These are phyloP conservation scores for Rotaria magnacalcarata DNA, from an alignment of 2,888 invertebrate species.

Conservation along the genomic window DNA sequence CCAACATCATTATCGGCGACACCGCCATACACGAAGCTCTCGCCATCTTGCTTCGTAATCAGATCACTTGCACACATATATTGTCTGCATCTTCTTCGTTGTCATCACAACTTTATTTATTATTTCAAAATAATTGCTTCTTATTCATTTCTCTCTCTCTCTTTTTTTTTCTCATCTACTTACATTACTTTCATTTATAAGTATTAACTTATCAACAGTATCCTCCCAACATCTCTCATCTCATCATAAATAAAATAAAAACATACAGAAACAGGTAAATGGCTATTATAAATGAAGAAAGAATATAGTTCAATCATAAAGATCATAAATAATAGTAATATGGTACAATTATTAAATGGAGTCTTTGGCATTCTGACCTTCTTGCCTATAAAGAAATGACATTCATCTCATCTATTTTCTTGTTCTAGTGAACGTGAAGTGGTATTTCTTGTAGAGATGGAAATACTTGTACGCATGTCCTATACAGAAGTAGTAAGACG, in stretches of 20 bases:
- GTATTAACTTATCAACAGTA: background rate
- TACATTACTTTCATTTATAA: background rate
- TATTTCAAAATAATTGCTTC: background rate
- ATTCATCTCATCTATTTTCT: background rate
- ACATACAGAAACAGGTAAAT: background rate
- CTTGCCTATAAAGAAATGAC: background rate
- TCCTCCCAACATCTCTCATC: background rate
- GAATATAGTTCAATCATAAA: background rate
- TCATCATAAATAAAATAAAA: background rate
- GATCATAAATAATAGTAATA: background rate
- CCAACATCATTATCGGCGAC: constrained; percentile 20
- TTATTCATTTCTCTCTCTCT: background rate
- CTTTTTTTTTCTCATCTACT: background rate
- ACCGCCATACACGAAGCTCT: constrained; percentile 14
- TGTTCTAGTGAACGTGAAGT: background rate
- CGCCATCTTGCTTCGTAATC: constrained; percentile 12
- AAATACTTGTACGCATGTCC: background rate
- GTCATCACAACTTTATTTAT: constrained; percentile 18
- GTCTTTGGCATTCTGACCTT: background rate
- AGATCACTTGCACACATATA: constrained; percentile 3
- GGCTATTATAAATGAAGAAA: background rate
- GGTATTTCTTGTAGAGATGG: background rate
- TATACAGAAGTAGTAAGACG: background rate
- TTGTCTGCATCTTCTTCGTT: constrained; percentile 4
- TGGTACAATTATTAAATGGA: background rate